Percentiles rank a stretch among this genome's conserved stretches.
Evolutionary conservation across 1,140 invertebrate genomes (phyloP).

Genomic region (Zophobas atratus): DNA sequence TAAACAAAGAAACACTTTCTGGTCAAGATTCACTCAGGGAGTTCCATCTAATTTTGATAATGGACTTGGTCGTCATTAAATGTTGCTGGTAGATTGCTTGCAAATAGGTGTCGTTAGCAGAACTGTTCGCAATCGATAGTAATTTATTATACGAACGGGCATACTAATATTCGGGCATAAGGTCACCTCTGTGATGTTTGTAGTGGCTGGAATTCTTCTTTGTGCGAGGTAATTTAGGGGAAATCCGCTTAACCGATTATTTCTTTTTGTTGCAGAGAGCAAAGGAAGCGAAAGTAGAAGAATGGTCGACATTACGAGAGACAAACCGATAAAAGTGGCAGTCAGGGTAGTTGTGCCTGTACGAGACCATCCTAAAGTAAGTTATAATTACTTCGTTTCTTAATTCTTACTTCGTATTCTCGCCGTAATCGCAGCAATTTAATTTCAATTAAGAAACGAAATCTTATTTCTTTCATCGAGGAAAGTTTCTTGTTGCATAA

Average conservation of each 20-base stretch:
- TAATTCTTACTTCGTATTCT: slow-evolving; percentile 47
- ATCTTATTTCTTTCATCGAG: slow-evolving; percentile 37
- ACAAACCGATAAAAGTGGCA: slow-evolving; percentile 86
- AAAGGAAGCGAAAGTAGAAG: slow-evolving; percentile 47
- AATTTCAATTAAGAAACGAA: slow-evolving; percentile 37
- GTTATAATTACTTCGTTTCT: slow-evolving; percentile 52
- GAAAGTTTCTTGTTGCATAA: slow-evolving; percentile 8
- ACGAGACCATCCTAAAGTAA: slow-evolving; percentile 90
- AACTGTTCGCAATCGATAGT: slow-evolving; percentile 21
- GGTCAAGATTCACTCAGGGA: background rate
- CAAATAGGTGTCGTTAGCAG: slow-evolving; percentile 30
- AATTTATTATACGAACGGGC: slow-evolving; percentile 21
- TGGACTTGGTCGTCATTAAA: slow-evolving; percentile 1
- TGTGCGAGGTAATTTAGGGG: background rate
- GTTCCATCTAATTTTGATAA: slow-evolving; percentile 9
- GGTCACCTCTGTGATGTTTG: background rate
- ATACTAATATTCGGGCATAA: background rate
- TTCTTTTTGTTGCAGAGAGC: slow-evolving; percentile 45
- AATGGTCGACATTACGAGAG: slow-evolving; percentile 85
- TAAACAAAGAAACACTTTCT: slow-evolving; percentile 2
- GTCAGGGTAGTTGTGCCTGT: slow-evolving; percentile 90
- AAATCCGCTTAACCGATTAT: slow-evolving; percentile 23
- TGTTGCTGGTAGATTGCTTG: slow-evolving; percentile 14
- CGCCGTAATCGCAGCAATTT: slow-evolving; percentile 37
- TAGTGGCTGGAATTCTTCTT: slow-evolving; percentile 3